These are phyloP conservation scores for Micromys minutus DNA, from an alignment of 2,113 vertebrate species.

Conservation along the genomic window DNA sequence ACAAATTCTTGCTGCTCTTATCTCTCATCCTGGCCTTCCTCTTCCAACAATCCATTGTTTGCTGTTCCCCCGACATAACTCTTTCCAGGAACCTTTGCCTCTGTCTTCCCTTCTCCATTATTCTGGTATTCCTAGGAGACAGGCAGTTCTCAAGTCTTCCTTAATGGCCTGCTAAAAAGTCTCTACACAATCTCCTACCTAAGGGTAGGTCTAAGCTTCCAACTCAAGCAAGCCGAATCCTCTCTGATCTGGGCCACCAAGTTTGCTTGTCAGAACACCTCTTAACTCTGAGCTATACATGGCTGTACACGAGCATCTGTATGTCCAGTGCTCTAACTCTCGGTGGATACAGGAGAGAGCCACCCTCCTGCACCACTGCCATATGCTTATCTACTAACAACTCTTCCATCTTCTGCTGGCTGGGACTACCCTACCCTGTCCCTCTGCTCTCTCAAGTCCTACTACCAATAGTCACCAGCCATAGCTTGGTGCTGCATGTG, in stretches of 20 bases:
- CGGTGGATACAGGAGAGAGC: neutral
- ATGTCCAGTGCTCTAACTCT: too few relatives aligned
- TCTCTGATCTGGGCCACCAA: neutral
- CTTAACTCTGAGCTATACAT: neutral
- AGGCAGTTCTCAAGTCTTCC: conserved; percentile 10
- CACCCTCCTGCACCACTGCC: neutral
- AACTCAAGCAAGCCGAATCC: neutral
- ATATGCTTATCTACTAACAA: neutral
- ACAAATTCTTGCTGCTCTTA: neutral
- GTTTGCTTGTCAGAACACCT: neutral
- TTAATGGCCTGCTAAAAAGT: neutral
- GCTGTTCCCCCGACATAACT: neutral
- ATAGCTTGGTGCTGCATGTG: neutral
- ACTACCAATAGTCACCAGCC: neutral
- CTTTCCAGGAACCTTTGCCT: neutral
- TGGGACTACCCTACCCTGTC: neutral
- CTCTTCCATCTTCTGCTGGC: neutral
- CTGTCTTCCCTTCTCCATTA: neutral
- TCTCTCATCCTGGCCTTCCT: neutral
- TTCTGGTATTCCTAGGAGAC: neutral
- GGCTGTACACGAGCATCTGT: neutral
- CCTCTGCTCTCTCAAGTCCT: neutral
- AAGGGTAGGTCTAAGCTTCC: neutral
- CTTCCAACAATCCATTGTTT: neutral
- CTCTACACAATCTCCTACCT: neutral